Base-by-base conservation (phyloP, 2,797 vertebrate genomes). In the Remorina albescens region DNA sequence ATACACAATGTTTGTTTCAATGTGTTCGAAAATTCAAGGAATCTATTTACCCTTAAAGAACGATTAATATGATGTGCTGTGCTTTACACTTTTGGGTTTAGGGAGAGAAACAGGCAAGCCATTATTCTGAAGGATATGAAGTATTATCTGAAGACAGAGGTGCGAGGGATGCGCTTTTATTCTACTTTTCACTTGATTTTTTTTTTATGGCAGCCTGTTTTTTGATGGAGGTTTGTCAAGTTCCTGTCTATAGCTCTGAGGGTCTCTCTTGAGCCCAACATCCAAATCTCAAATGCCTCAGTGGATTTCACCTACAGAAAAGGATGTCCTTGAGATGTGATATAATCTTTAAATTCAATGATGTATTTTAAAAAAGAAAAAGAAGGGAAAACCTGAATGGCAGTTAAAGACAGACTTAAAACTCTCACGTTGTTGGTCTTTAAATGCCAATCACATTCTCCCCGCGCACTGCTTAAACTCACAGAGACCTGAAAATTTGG, bases 251-350 rank as follows among this genome's bases (percentile, higher is more conserved):
- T 13, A 62, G 51, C 41, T 32, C 47, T 54, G 18, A 23, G 50
- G 25, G 58, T 67, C 42, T 59, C 60, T 54, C 54, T 49, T 15
- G 54, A 80, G 63, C 46, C 32, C 37, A 59, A 34, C 30, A 77
- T 71, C 61, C 67, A 75, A 50, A 66, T 78, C 58, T 71, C 26
- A 74, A 77, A 74, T 58, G 71, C 69, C 47, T 75, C 49, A 62
- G 19, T 74, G 54, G 69, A 50, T 82, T 74, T 76, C 53, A 81
- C 25, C 78, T 30, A 56, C 54, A 39, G 44, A 41, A 61, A 75
- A 62, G 51, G 54, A 71, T 76, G 76, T 36, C 13, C 75, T 56
- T 56, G 53, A n/a, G 30, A 82, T 12, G 55, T 32, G 70, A 67
- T 21, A 11, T 42, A 30, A 30, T 47, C 67, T 72, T 49, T n/a